Evolutionary conservation across 2,797 vertebrate genomes (phyloP).

Genomic region (Neosilurus mollespiculum): DNA sequence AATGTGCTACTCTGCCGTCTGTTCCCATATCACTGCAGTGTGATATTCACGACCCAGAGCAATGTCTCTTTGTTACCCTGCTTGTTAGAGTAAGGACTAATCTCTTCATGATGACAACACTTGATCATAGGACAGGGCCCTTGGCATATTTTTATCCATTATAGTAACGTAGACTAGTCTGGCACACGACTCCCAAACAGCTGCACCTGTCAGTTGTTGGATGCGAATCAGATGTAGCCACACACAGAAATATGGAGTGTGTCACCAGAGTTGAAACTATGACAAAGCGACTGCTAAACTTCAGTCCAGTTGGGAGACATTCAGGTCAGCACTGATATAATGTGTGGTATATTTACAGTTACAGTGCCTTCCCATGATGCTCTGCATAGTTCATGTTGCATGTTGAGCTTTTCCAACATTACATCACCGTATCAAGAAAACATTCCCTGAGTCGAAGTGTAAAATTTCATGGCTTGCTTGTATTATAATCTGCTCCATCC

Average conservation of each 20-base stretch:
- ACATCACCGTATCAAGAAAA: background rate
- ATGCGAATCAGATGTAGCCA: slow-evolving; percentile 50
- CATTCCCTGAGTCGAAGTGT: background rate
- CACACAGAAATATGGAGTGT: slow-evolving; percentile 37
- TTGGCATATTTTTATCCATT: slow-evolving; percentile 69
- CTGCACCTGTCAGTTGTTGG: slow-evolving; percentile 71
- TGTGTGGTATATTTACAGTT: slow-evolving; percentile 18
- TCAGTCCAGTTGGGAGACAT: slow-evolving; percentile 14
- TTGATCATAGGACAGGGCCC: slow-evolving; percentile 53
- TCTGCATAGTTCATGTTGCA: background rate
- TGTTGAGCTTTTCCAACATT: background rate
- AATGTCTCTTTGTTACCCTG: slow-evolving; percentile 68
- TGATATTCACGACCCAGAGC: slow-evolving; percentile 57
- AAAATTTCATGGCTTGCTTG: slow-evolving; percentile 4
- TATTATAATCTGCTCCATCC: background rate
- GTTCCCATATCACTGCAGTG: slow-evolving; percentile 25
- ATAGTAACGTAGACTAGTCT: slow-evolving; percentile 43
- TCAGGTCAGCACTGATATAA: slow-evolving; percentile 37
- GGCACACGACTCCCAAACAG: slow-evolving; percentile 64
- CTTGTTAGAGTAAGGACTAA: slow-evolving; percentile 61
- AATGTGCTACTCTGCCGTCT: slow-evolving; percentile 52
- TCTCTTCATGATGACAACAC: slow-evolving; percentile 72
- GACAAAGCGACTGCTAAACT: slow-evolving; percentile 41
- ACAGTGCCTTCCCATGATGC: background rate
- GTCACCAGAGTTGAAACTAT: slow-evolving; percentile 39